Conservation (phyloP, 2,797 vertebrate genomes). For the Epinephelus coioides region DNA sequence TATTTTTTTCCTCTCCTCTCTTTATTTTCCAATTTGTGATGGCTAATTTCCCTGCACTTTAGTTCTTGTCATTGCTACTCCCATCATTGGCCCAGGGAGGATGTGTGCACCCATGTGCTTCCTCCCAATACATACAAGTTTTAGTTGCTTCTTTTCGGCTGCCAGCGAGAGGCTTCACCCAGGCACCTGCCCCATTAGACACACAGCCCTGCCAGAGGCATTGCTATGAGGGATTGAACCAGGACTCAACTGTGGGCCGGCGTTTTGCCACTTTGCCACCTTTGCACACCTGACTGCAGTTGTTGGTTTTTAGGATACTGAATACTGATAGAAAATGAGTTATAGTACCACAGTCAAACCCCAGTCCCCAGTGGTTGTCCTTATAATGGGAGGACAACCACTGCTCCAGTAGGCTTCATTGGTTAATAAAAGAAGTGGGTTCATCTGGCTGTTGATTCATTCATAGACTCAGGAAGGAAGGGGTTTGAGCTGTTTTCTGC, state of each 20-base stretch:
- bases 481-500: slow-evolving; percentile 44
- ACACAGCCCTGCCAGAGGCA: slow-evolving; percentile 16
- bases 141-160: slow-evolving; percentile 5
- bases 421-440: slow-evolving; percentile 40
- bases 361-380: slow-evolving; percentile 3
- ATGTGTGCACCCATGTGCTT: slow-evolving; percentile 16
- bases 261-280: slow-evolving; percentile 5
- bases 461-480: slow-evolving; percentile 41
- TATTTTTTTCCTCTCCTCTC: not conserved
- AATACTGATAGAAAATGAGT: not conserved
- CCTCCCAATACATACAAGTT: not conserved
- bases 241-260: not conserved
- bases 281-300: slow-evolving; percentile 8
- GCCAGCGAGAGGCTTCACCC: not conserved
- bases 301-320: not conserved
- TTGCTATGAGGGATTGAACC: not conserved
- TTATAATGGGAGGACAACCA: slow-evolving; percentile 12
- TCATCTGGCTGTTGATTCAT: slow-evolving; percentile 44
- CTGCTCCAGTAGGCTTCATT: slow-evolving; percentile 25
- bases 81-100: not conserved
- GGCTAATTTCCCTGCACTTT: slow-evolving; percentile 7
- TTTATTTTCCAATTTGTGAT: slow-evolving; percentile 1
- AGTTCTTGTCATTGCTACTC: slow-evolving; percentile 2
- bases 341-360: not conserved
- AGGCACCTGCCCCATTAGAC: slow-evolving; percentile 6